Base-by-base conservation (phyloP, 2,113 vertebrate species). In the Empidonax traillii region DNA sequence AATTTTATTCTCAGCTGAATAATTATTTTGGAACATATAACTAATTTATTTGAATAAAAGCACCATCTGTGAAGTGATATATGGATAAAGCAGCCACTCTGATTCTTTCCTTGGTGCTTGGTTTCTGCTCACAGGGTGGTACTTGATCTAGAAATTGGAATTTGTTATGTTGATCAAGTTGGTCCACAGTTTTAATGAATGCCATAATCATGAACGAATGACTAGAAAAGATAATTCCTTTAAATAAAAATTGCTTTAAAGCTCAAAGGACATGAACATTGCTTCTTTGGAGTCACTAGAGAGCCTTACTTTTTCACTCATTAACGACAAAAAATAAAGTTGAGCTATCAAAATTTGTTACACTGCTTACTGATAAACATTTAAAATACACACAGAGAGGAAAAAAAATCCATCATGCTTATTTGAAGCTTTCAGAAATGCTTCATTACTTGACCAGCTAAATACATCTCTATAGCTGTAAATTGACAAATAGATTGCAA, bases 401-500 rank as follows among this genome's bases (percentile, higher is more conserved):
- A 3, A 23, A 19, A 35, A 44, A 12, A 1, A 1, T 2, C 6
- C 3, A 2, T 4, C 5, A 7, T 9, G 4, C 5, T 35, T 59
- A 68, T 30, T 23, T 61, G 55, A 75, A 9, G 44, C 14, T 51
- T 85, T 19, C 20, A 87, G 49, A 89, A 83, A 37, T 39, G 14
- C 3, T 83, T 35, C 1, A 1, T 55, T 84, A 9, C 20, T 5
- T 65, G 18, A 51, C 21, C 33, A 63, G 10, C 19, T 63, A 37
- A 87, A 63, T 68, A 43, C 7, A 62, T 8, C 3, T 76, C 21
- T 78, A 17, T 9, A 55, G 9, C 10, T 78, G 8, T 31, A 91
- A 78, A 13, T 58, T 74, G 7, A 2, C 12, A 69, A 1, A 3
- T 31, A 41, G 8, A 8, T 35, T 81, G 14, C 16, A 77, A 67